These are phyloP conservation scores for Ecliptopera silaceata DNA, from an alignment of 2,888 invertebrate genomes.

Conservation along the genomic window DNA sequence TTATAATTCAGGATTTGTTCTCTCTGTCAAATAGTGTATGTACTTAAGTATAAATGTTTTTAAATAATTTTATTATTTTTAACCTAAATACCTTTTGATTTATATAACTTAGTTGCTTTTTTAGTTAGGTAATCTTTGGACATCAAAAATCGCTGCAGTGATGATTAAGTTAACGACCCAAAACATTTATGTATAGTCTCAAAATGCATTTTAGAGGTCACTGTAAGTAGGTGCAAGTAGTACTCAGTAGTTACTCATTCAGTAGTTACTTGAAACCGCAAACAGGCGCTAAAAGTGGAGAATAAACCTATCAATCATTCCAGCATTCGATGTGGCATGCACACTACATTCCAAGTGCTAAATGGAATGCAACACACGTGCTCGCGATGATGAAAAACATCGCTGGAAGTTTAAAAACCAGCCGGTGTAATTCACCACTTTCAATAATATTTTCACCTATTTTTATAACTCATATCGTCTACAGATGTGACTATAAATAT, in stretches of 20 bases:
- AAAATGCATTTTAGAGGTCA: constrained; percentile 8
- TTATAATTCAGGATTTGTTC: too few relatives aligned
- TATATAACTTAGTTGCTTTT: too few relatives aligned
- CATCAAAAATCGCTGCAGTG: constrained; percentile 5
- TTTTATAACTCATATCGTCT: too few relatives aligned
- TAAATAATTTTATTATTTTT: too few relatives aligned
- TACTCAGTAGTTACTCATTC: too few relatives aligned
- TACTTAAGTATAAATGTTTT: too few relatives aligned
- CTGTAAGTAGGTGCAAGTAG: constrained; percentile 3
- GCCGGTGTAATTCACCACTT: neutral
- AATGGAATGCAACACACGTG: neutral
- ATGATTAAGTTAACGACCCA: neutral
- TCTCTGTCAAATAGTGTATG: too few relatives aligned
- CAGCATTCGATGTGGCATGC: neutral
- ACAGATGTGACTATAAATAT: too few relatives aligned
- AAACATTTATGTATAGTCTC: constrained; percentile 8
- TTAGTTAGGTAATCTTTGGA: too few relatives aligned
- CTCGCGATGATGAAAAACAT: neutral
- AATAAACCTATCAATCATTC: constrained; percentile 14
- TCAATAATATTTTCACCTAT: neutral
- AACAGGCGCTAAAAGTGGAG: constrained; percentile 2
- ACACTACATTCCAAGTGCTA: neutral
- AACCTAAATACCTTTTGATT: too few relatives aligned
- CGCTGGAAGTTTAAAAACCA: neutral
- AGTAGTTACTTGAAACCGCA: constrained; percentile 10